Evolutionary conservation across 2,797 vertebrate species (phyloP).

Genomic region (Squalus acanthias): DNA sequence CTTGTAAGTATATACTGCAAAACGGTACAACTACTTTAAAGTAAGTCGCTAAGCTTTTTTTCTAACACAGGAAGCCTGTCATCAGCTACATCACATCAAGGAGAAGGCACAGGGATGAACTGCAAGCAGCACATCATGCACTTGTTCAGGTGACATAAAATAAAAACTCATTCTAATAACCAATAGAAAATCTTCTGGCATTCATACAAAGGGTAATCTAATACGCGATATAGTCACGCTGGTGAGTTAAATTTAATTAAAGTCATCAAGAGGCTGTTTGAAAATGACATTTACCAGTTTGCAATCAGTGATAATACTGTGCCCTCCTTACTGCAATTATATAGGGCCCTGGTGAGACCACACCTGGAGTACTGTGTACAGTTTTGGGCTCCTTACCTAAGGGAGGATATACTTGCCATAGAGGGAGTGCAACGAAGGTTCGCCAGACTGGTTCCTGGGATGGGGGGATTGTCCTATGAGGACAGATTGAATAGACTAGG

Average conservation of each 20-base stretch:
- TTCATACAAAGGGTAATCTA: neutral
- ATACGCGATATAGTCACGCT: neutral
- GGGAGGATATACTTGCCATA: too few relatives aligned
- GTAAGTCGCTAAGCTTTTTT: neutral
- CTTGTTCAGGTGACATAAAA: neutral
- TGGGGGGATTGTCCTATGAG: too few relatives aligned
- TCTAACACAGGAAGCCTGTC: neutral
- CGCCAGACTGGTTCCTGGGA: too few relatives aligned
- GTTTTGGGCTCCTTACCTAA: too few relatives aligned
- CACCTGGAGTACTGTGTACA: too few relatives aligned
- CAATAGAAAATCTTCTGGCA: neutral
- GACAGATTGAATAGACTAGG: too few relatives aligned
- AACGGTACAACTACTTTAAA: neutral
- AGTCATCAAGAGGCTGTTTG: neutral
- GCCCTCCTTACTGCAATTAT: neutral
- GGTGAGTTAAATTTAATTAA: neutral
- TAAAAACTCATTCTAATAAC: neutral
- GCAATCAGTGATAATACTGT: neutral
- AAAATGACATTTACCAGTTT: neutral
- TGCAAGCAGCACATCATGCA: neutral
- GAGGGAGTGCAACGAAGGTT: too few relatives aligned
- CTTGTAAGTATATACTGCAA: neutral
- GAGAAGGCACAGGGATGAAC: neutral
- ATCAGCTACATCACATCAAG: neutral
- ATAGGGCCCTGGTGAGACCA: too few relatives aligned